Evolutionary conservation across 1,140 invertebrate genomes (phyloP).

Genomic region (Alviniconcha marisindica): DNA sequence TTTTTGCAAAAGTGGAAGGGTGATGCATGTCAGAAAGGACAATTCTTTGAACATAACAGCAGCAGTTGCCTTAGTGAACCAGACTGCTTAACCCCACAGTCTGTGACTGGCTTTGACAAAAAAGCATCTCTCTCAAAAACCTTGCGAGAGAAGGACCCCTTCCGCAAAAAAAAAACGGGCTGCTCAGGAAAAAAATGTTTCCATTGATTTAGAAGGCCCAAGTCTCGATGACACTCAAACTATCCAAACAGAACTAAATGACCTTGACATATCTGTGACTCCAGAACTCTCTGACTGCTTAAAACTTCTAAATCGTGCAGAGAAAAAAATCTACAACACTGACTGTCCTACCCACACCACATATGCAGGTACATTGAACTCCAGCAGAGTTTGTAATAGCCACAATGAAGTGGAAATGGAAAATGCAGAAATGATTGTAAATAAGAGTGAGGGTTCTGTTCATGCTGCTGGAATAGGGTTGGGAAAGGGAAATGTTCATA

Average conservation of each 20-base stretch:
- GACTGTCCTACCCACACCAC: neutral
- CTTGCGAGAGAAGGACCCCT: neutral
- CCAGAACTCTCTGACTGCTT: constrained; percentile 74
- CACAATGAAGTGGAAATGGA: no score
- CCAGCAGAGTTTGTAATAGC: neutral
- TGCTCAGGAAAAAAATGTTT: neutral
- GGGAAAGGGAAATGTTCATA: neutral
- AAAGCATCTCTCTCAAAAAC: no score
- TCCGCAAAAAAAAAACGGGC: neutral
- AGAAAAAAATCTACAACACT: constrained; percentile 66
- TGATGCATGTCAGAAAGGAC: neutral
- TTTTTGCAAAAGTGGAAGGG: neutral
- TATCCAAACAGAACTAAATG: constrained; percentile 65
- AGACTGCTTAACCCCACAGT: constrained; percentile 17
- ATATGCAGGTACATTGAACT: neutral
- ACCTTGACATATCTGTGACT: constrained; percentile 68
- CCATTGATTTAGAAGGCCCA: constrained; percentile 35
- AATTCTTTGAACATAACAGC: neutral
- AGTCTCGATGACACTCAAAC: constrained; percentile 64
- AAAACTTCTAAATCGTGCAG: constrained; percentile 70
- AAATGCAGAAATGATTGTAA: no score
- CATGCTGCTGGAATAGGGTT: neutral
- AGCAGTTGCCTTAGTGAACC: constrained; percentile 45
- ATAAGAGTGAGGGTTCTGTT: no score
- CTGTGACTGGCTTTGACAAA: neutral